Conservation (phyloP, 2,797 vertebrate genomes). For the Acomys russatus region DNA sequence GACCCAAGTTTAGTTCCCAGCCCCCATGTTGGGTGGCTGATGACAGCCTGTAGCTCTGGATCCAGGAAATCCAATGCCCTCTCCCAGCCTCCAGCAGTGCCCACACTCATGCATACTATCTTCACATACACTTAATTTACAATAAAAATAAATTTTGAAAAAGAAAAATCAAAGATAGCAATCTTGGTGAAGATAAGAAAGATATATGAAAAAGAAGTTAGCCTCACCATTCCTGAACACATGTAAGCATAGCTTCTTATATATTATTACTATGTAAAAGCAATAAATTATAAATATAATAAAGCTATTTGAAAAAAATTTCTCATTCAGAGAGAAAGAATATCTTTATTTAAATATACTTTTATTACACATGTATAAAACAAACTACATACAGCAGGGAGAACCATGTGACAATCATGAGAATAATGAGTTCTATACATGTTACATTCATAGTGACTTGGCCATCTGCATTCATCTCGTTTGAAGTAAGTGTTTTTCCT, state of each 20-base stretch:
- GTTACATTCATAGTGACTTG: too few relatives aligned
- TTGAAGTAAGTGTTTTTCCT: too few relatives aligned
- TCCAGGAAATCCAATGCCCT: not conserved
- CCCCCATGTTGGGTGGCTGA: not conserved
- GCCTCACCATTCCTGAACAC: not conserved
- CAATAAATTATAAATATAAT: not conserved
- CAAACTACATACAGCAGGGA: too few relatives aligned
- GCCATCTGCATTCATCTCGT: too few relatives aligned
- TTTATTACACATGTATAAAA: too few relatives aligned
- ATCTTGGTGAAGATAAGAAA: conserved; percentile 25
- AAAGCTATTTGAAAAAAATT: conserved; percentile 29
- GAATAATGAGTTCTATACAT: too few relatives aligned
- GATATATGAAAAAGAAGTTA: not conserved
- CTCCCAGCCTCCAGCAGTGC: not conserved
- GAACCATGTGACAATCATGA: too few relatives aligned
- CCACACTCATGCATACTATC: not conserved
- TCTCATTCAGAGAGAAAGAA: conserved; percentile 46
- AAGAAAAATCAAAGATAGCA: not conserved
- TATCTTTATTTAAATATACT: too few relatives aligned
- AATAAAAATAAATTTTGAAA: not conserved
- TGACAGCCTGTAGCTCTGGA: not conserved
- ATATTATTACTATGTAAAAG: not conserved
- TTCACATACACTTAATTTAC: not conserved
- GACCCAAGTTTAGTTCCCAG: not conserved
- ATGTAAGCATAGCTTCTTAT: not conserved